phyloP scores from a whole-genome alignment of 2,888 invertebrate genomes.

The Melieria picta region DNA sequence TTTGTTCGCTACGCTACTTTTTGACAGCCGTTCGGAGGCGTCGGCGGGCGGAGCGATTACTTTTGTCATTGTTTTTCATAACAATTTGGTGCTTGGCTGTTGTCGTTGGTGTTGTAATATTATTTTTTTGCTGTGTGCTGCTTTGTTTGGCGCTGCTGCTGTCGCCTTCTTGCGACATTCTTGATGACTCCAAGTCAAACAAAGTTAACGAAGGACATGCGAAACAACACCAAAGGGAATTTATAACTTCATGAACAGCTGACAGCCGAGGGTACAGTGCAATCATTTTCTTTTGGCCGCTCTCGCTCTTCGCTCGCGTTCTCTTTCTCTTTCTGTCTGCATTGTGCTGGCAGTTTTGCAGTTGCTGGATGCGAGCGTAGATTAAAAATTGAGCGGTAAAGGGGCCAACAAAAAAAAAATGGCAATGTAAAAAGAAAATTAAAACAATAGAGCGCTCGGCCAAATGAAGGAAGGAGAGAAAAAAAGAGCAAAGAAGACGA shows the following conservation, averaged over 20 bases:
- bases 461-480: conserved; percentile 3
- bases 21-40: neutral
- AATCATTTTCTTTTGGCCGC: too few species aligned
- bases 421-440: conserved; percentile 30
- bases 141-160: neutral
- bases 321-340: neutral
- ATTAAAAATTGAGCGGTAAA: conserved; percentile 32
- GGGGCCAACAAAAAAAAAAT: neutral
- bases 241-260: conserved; percentile 35
- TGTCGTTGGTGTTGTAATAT: neutral
- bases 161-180: neutral
- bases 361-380: conserved; percentile 22
- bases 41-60: conserved; percentile 7
- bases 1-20: neutral
- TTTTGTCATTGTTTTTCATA: conserved; percentile 25
- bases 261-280: conserved; percentile 14
- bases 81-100: neutral
- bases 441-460: conserved; percentile 21
- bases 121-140: conserved; percentile 9
- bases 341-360: neutral
- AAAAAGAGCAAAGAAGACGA: conserved; percentile 13
- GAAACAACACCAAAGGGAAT: conserved; percentile 42
- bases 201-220: conserved; percentile 36
- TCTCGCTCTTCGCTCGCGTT: neutral
- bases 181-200: conserved; percentile 27